phyloP scores from a whole-genome alignment of 2,113 vertebrate species.

The Pao palembangensis region DNA sequence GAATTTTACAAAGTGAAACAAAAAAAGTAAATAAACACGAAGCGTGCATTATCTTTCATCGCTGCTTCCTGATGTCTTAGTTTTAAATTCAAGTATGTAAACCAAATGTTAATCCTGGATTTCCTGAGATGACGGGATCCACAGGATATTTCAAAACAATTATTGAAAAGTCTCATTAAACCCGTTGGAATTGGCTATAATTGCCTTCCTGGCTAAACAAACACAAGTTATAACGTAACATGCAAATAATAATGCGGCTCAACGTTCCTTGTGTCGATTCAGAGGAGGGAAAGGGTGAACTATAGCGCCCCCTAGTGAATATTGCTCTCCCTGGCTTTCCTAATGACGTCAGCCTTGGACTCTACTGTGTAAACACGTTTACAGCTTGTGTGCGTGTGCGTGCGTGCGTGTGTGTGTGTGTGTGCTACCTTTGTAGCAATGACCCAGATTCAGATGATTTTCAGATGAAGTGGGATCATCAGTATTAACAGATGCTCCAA shows the following conservation, averaged over 20 bases:
- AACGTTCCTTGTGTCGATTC: conserved; percentile 9
- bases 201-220: conserved; percentile 71
- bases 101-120: conserved; percentile 55
- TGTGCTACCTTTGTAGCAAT: conserved; percentile 10
- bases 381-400: neutral
- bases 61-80: conserved; percentile 21
- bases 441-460: conserved; percentile 13
- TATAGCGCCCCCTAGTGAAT: conserved; percentile 58
- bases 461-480: neutral
- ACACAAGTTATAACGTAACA: conserved; percentile 60
- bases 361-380: neutral
- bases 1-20: conserved; percentile 24
- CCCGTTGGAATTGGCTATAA: conserved; percentile 70
- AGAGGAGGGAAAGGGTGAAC: conserved; percentile 32
- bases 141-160: conserved; percentile 68
- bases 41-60: conserved; percentile 22
- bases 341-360: conserved; percentile 58
- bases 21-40: neutral
- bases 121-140: conserved; percentile 54
- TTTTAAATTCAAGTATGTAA: conserved; percentile 49
- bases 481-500: neutral
- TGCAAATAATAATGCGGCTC: conserved; percentile 50
- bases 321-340: conserved; percentile 1
- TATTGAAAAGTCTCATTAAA: conserved; percentile 75
- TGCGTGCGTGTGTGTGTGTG: neutral